Conservation (phyloP, 2,888 invertebrate species). For the Heteropelma amictum region DNA sequence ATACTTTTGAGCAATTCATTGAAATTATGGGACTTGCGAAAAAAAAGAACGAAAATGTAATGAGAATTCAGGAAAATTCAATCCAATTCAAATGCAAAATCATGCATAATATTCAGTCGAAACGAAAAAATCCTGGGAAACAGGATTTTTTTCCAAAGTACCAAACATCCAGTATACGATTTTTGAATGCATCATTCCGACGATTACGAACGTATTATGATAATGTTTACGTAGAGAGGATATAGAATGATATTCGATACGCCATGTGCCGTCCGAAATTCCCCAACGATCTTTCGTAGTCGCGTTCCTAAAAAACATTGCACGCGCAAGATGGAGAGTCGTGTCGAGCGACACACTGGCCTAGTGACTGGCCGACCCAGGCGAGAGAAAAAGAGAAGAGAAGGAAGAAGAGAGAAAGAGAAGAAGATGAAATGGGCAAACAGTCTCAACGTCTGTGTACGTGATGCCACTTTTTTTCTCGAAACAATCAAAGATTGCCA, state of each 20-base stretch:
- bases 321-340: conserved; percentile 49
- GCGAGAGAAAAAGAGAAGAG: conserved; percentile 20
- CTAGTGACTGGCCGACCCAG: conserved; percentile 61
- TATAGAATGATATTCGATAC: neutral
- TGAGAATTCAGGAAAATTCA: too few species aligned
- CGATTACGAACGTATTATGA: too few species aligned
- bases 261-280: conserved; percentile 4
- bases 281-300: conserved; percentile 34
- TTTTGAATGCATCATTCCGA: too few species aligned
- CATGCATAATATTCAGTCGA: too few species aligned
- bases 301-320: conserved; percentile 55
- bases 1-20: neutral
- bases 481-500: conserved; percentile 38
- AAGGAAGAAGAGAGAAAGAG: conserved; percentile 18
- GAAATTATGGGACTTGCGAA: too few species aligned
- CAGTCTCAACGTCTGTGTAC: conserved; percentile 48
- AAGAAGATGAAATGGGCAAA: conserved; percentile 8
- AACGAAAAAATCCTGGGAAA: too few species aligned
- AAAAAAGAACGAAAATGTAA: too few species aligned
- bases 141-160: too few species aligned
- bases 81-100: too few species aligned
- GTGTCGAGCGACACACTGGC: conserved; percentile 60
- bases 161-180: too few species aligned
- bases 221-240: neutral
- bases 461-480: conserved; percentile 11